phyloP scores from a whole-genome alignment of 2,113 vertebrate genomes.

The Ailuropoda melanoleuca region DNA sequence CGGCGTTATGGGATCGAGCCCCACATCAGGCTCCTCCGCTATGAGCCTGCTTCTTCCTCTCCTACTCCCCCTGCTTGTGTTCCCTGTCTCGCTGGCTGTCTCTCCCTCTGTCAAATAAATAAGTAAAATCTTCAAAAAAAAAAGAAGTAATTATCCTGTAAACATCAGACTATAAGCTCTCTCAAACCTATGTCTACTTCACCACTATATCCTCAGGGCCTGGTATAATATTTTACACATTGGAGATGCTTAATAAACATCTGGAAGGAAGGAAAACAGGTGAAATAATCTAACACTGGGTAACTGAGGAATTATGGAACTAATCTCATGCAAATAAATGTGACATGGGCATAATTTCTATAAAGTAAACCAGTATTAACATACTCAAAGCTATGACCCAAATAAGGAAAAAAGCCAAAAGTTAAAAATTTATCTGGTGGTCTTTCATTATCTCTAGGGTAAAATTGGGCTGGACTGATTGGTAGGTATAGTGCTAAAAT shows the following conservation, averaged over 20 bases:
- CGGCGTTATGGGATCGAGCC: no score
- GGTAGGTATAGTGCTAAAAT: not conserved
- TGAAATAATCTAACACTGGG: not conserved
- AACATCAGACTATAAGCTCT: not conserved
- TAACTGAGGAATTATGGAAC: not conserved
- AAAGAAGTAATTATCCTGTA: conserved; percentile 49
- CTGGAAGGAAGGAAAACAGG: conserved; percentile 5
- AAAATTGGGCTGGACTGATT: not conserved
- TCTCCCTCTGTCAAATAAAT: no score
- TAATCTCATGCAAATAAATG: conserved; percentile 7
- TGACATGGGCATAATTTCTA: not conserved
- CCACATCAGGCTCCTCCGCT: no score
- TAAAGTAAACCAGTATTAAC: not conserved
- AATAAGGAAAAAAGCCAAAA: conserved; percentile 10
- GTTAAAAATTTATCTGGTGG: not conserved
- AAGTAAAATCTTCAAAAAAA: no score
- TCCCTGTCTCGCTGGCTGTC: no score
- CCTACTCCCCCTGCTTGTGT: no score
- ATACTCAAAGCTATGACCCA: not conserved
- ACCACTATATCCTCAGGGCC: not conserved
- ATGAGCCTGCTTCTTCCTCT: no score
- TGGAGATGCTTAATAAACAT: conserved; percentile 32
- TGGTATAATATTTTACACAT: not conserved
- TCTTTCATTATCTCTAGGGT: not conserved
- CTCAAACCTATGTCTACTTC: not conserved